These are phyloP conservation scores for Leptinotarsa defecta DNA, from an alignment of 1,140 invertebrate species.

Conservation along the genomic window DNA sequence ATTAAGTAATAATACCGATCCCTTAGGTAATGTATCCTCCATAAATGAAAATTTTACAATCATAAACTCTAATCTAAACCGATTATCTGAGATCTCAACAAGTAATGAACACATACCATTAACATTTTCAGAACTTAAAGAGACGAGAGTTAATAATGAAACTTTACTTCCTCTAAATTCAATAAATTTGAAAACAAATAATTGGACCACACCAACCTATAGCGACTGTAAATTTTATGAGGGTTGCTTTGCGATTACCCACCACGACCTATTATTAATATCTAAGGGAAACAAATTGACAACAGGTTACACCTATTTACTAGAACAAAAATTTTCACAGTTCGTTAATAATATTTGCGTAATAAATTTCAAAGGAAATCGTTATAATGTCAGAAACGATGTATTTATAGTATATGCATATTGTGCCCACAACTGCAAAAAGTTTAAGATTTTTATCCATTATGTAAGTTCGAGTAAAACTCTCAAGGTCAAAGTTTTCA, in stretches of 20 bases:
- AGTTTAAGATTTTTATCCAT: neutral
- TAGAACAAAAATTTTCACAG: constrained; percentile 9
- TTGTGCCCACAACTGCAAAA: constrained; percentile 18
- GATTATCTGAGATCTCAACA: too few relatives aligned
- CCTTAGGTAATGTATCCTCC: neutral
- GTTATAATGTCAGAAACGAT: constrained; percentile 1
- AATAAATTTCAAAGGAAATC: constrained; percentile 13
- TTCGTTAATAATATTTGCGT: constrained; percentile 17
- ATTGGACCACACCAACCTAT: neutral
- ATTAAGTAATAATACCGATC: too few relatives aligned
- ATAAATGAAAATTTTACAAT: neutral
- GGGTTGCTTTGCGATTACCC: neutral
- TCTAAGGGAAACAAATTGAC: neutral
- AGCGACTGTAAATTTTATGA: neutral
- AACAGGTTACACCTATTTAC: neutral
- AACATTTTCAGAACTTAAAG: neutral
- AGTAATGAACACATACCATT: constrained; percentile 7
- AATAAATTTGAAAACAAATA: constrained; percentile 9
- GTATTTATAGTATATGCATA: neutral
- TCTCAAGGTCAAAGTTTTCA: neutral
- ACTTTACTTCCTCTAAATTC: neutral
- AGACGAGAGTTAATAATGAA: neutral
- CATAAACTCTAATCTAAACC: neutral
- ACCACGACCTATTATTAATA: neutral
- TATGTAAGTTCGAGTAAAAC: neutral